phyloP scores from a whole-genome alignment of 2,888 invertebrate species.

The Stictocephala bisonia region DNA sequence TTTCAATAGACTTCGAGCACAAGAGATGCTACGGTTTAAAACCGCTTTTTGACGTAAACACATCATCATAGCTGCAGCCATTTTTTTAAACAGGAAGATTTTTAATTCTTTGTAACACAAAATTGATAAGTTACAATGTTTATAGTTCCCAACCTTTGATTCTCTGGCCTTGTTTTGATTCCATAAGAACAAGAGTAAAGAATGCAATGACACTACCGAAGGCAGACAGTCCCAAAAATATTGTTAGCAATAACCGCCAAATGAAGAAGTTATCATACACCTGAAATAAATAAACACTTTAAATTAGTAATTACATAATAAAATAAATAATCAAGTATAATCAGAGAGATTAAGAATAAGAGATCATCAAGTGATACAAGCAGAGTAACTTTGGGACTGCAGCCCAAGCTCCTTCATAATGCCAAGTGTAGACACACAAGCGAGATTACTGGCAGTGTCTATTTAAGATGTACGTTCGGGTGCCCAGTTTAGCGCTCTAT shows the following conservation, averaged over 20 bases:
- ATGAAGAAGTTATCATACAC: conserved; percentile 69
- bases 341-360: too few species aligned
- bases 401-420: too few species aligned
- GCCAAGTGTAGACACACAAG: too few species aligned
- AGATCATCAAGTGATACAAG: background rate
- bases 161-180: conserved; percentile 65
- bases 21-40: conserved; percentile 41
- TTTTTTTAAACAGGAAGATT: conserved; percentile 35
- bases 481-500: too few species aligned
- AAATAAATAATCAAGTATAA: too few species aligned
- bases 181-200: conserved; percentile 67
- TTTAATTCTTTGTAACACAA: conserved; percentile 29
- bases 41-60: conserved; percentile 35
- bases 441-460: too few species aligned
- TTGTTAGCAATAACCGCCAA: conserved; percentile 66
- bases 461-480: too few species aligned
- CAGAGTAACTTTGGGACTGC: too few species aligned
- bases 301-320: background rate
- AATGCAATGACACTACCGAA: conserved; percentile 66
- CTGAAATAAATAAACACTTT: conserved; percentile 63
- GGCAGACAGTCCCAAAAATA: conserved; percentile 65
- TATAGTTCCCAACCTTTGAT: conserved; percentile 65
- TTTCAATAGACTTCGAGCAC: conserved; percentile 45
- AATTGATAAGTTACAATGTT: conserved; percentile 46
- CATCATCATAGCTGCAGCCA: conserved; percentile 43